These are phyloP conservation scores for Glyptemys insculpta DNA, from an alignment of 2,797 vertebrate genomes.

Conservation along the genomic window DNA sequence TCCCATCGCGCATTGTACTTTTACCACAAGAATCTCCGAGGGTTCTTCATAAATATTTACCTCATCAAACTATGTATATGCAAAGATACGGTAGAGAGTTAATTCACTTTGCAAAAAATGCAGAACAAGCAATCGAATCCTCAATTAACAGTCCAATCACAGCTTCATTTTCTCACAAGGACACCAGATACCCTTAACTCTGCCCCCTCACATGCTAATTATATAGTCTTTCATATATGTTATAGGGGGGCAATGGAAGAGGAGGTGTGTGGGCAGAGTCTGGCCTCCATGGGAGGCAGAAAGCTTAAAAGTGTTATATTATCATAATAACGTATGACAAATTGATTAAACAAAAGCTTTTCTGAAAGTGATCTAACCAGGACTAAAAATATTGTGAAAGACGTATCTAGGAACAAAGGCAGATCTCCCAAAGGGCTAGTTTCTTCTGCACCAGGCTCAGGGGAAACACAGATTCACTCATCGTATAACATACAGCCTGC, in stretches of 20 bases:
- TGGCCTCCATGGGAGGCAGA: background rate
- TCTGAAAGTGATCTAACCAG: background rate
- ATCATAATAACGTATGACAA: background rate
- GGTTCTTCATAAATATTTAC: background rate
- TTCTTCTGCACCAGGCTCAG: background rate
- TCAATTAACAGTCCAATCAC: background rate
- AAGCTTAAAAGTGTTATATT: accelerated
- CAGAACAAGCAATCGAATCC: background rate
- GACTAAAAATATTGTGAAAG: background rate
- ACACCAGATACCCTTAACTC: background rate
- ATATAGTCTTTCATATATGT: accelerated
- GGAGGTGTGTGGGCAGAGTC: background rate
- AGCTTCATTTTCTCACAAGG: background rate
- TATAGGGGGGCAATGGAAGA: background rate
- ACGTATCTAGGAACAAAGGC: background rate
- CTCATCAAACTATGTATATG: background rate
- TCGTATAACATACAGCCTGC: background rate
- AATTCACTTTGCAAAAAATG: background rate
- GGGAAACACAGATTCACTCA: background rate
- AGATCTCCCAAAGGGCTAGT: background rate
- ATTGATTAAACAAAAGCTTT: background rate
- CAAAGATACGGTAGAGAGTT: background rate
- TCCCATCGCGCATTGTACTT: background rate
- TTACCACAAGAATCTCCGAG: background rate
- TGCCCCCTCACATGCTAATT: background rate